phyloP scores from a whole-genome alignment of 2,888 invertebrate genomes.

The Cotesia congregata region DNA sequence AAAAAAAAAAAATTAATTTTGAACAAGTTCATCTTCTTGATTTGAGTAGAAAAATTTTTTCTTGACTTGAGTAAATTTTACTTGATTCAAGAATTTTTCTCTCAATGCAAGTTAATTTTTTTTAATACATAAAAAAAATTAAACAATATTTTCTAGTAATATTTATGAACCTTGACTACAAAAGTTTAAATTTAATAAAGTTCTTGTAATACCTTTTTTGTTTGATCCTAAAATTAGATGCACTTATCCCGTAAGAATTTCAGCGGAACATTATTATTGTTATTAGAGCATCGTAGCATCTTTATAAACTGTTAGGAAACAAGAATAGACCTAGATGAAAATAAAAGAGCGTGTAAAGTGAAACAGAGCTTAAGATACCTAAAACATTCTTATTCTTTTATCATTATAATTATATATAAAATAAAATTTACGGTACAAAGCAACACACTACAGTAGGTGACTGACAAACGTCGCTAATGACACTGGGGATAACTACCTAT shows the following conservation, averaged over 20 bases:
- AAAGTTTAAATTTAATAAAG: too few species aligned
- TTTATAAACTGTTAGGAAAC: conserved; percentile 52
- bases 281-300: conserved; percentile 35
- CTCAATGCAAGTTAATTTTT: too few species aligned
- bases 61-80: too few species aligned
- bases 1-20: too few species aligned
- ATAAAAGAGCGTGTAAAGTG: conserved; percentile 47
- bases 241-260: neutral
- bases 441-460: conserved; percentile 49
- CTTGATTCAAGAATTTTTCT: too few species aligned
- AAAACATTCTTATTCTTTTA: conserved; percentile 25
- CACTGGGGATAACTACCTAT: conserved; percentile 46
- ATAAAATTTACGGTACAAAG: neutral
- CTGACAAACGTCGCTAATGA: conserved; percentile 63
- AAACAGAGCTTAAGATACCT: conserved; percentile 24
- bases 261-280: conserved; percentile 4
- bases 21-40: too few species aligned
- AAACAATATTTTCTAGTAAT: too few species aligned
- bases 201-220: too few species aligned
- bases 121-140: too few species aligned
- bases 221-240: neutral
- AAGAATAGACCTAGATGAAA: conserved; percentile 58
- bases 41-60: too few species aligned
- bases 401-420: too few species aligned
- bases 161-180: too few species aligned